phyloP scores from a whole-genome alignment of 1,140 invertebrate genomes.

The Drosophila burlai region DNA sequence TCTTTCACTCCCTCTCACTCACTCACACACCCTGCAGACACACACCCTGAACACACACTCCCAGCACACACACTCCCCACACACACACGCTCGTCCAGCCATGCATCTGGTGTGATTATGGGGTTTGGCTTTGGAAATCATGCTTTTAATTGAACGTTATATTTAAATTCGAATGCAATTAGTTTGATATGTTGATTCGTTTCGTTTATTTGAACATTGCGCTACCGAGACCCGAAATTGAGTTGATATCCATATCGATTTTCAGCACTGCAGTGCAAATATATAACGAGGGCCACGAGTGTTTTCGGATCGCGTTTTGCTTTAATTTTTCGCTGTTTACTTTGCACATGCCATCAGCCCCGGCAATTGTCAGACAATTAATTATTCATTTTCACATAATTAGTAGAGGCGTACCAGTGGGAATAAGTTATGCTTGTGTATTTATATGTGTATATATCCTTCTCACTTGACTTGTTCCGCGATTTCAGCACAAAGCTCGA shows the following conservation, averaged over 20 bases:
- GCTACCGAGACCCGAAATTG: constrained; percentile 33
- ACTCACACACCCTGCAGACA: neutral
- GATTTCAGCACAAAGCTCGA: constrained; percentile 55
- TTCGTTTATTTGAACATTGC: constrained; percentile 45
- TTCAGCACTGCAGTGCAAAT: neutral
- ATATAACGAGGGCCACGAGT: neutral
- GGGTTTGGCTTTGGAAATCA: constrained; percentile 18
- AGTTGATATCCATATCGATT: constrained; percentile 43
- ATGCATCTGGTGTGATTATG: constrained; percentile 25
- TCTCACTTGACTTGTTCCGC: constrained; percentile 20
- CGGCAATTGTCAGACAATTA: constrained; percentile 28
- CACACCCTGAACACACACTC: constrained; percentile 1
- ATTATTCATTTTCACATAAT: constrained; percentile 45
- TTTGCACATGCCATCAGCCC: constrained; percentile 22
- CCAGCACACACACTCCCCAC: neutral
- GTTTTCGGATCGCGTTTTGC: constrained; percentile 12
- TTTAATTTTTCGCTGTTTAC: constrained; percentile 20
- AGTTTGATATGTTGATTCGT: constrained; percentile 51
- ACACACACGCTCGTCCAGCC: neutral
- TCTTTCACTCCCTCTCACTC: neutral
- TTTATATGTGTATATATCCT: constrained; percentile 6
- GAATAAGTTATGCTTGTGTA: neutral
- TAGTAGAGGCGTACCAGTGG: constrained; percentile 9
- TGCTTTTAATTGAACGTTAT: constrained; percentile 53
- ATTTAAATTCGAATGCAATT: constrained; percentile 58